Base-by-base conservation (phyloP, 2,113 vertebrate species). In the Carassius carassius region DNA sequence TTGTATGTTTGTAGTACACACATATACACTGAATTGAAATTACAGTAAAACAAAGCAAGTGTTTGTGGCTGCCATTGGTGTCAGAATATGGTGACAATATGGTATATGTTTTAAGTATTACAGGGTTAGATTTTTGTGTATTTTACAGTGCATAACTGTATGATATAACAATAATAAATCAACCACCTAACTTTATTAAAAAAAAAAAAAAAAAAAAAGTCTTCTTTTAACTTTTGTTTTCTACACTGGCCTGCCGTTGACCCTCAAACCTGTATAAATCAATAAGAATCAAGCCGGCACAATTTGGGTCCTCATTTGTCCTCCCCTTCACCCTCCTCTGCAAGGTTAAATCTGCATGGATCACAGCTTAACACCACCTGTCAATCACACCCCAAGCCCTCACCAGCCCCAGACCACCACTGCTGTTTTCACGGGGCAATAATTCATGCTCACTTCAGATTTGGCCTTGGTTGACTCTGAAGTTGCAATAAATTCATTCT, bases 191-290 rank as follows among this genome's bases (percentile, higher is more conserved):
- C 58, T 60, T 60, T 23, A 60, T 60, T 60, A 1, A 60, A 0
- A 29, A 29, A 29, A 29, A 29, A 29, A 29, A 29, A 29, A 29
- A 29, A 29, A 29, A 29, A 10, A 11, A n/a, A 4, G 21, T n/a
- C 7, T n/a, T 7, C 19, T 60, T n/a, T 60, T 21, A 51, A 51
- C 21, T 60, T 41, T 41, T 51, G 35, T 58, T 16, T 81, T 17
- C 58, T 60, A 49, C 60, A 14, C 21, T 44, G 5, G 49, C 23
- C 83, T 37, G 4, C 16, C 12, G 1, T 5, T 17, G 16, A 85
- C 63, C 79, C 62, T 60, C 29, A 78, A 29, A 78, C 69, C 74
- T 84, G 72, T 47, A 63, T 29, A 82, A 87, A 87, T 88, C 65
- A 11, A 85, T 74, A 32, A 13, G 47, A 78, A 72, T 19, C 23